Base-by-base conservation (phyloP, 2,888 invertebrate genomes). In the Criorhina ranunculi region DNA sequence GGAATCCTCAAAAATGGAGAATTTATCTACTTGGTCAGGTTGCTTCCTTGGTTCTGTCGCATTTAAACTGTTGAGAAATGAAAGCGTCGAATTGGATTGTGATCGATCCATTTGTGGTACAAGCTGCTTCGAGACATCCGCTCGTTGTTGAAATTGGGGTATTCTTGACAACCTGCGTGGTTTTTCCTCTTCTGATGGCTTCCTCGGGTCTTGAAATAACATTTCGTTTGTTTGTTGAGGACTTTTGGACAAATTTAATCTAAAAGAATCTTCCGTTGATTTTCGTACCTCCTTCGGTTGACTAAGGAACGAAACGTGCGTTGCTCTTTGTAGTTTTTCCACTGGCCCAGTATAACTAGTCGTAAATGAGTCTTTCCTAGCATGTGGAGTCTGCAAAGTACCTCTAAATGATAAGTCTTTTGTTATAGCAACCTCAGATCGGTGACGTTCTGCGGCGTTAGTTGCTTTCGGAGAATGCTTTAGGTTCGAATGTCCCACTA, bases 1-100 rank as follows among this genome's bases (percentile, higher is more conserved):
- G 1, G 60, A 72, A 31, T 72, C 72, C 8, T 60, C 49, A 6
- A 72, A 72, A 29, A 72, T 72, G 2, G 29, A 6, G 15, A 72
- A 72, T 31, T 37, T 7, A 0, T 44, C 7, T 11, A 5, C 46
- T 40, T 60, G 31, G 0, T 49, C 31, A 9, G 37, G n/a, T 12
- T 9, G 31, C 2, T 59, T 62, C 15, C 8, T 40, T n/a, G 9
- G 2, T 3, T 53, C 62, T 15, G 40, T 42, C 0, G 11, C 35
- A 29, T 4, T 60, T 6, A 72, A 49, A 44, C 46, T 72, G 4
- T 49, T 42, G 0, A 33, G 51, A 42, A 73, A 53, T 0, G 72
- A 72, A 3, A 51, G 51, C 0, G 35, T 24, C 5, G 24, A 12
- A 7, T 17, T 44, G 9, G 44, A 33, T 15, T 49, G 35, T 2